A percentile compares a stretch with the other conserved stretches of the same genome.
Conservation (phyloP, 2,888 invertebrate species). For the Agrochola lota region DNA sequence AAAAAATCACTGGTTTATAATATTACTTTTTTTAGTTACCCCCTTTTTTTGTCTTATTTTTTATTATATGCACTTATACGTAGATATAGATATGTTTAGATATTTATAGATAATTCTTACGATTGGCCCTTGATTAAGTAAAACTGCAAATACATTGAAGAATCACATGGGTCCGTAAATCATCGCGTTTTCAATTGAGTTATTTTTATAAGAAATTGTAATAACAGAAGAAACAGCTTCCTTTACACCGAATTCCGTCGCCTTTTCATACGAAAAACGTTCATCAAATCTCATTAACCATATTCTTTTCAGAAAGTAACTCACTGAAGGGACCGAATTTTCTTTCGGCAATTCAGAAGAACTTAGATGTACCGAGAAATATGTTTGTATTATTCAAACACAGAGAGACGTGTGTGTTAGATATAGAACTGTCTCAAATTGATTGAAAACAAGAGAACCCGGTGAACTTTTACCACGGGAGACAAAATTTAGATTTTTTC, state of each 20-base stretch:
- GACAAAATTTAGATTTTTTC: too few species aligned
- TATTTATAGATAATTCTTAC: too few species aligned
- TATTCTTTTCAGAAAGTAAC: slow-evolving; percentile 37
- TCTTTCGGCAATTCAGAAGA: slow-evolving; percentile 24
- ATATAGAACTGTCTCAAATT: neutral
- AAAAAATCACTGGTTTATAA: too few species aligned
- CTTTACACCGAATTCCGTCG: slow-evolving; percentile 1
- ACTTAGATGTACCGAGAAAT: slow-evolving; percentile 16
- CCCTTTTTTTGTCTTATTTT: too few species aligned
- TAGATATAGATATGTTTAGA: too few species aligned
- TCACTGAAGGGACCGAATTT: slow-evolving; percentile 21
- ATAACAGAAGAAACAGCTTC: neutral
- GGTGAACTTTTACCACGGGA: too few species aligned
- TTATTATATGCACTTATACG: too few species aligned
- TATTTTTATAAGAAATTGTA: slow-evolving; percentile 7
- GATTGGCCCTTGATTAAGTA: too few species aligned
- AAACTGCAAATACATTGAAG: neutral
- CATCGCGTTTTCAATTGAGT: neutral
- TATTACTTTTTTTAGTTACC: too few species aligned
- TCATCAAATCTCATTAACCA: slow-evolving; percentile 43
- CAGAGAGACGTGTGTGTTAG: neutral
- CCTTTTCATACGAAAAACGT: slow-evolving; percentile 31
- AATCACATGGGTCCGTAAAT: neutral
- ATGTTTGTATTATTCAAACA: slow-evolving; percentile 9
- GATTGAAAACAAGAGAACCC: neutral